Evolutionary conservation across 2,797 vertebrate species (phyloP), one percentile per base, ranked within the genome.

Genomic region (Furcifer pardalis): DNA sequence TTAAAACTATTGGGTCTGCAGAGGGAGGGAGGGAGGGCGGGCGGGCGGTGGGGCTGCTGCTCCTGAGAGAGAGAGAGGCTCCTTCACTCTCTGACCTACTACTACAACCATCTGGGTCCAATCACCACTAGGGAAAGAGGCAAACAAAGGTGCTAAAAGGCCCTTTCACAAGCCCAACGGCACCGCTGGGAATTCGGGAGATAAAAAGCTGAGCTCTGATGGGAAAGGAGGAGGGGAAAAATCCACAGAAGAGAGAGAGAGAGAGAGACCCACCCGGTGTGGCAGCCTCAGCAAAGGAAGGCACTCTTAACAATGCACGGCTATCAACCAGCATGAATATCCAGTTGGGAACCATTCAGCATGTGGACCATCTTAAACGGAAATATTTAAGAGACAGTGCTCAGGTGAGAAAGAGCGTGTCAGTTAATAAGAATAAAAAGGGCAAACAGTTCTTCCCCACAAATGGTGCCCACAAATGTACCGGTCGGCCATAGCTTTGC

Each of bases 121-220:
- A 95, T 95, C 89, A 93, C 94, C 97, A 97, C 95, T 95, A 92
- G 94, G 98, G 97, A 97, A 94, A 90, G 89, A 84, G 60, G 91
- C 94, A 95, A n/a, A 98, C 97, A 97, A 97, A 98, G 96, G 98
- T 97, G 98, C 97, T 98, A 98, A 99, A 98, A 99, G 97, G 97
- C 94, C 97, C 96, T 85, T 95, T 96, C 96, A 97, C 97, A 97
- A 97, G 96, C 96, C 95, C 96, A 92, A 96, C 94, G 92, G 91
- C 94, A 95, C 96, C 94, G 9, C 91, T 25, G 96, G 97, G 97
- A 95, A 96, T 91, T 85, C 90, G 71, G 65, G 0, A 12, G 86
- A 91, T 79, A 74, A 94, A 94, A 93, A 92, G n/a, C n/a, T 85
- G 90, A 88, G 92, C 88, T 95, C 92, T 94, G 94, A 95, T 94